A percentile compares a stretch with the other conserved stretches of the same genome.
Evolutionary conservation across 2,888 invertebrate genomes (phyloP).

Genomic region (Petrolisthes cinctipes): DNA sequence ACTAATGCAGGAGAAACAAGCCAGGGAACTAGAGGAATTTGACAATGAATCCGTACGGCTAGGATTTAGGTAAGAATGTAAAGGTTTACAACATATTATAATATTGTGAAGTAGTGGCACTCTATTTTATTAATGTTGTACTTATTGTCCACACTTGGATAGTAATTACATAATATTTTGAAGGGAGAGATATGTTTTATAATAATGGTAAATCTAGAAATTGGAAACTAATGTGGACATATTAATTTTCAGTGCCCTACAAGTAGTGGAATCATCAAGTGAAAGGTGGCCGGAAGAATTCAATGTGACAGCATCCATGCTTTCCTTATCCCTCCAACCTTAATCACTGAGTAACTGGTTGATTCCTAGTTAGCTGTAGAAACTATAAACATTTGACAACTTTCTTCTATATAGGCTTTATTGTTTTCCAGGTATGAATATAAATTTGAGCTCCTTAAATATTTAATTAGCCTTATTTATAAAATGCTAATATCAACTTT

Average conservation of each 20-base stretch:
- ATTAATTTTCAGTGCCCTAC: slow-evolving; percentile 49
- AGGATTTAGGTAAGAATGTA: slow-evolving; percentile 76
- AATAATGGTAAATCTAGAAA: no score
- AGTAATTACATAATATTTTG: no score
- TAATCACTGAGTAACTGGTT: slow-evolving; percentile 60
- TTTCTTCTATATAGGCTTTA: slow-evolving; percentile 53
- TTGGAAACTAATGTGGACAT: no score
- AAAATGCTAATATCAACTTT: slow-evolving; percentile 50
- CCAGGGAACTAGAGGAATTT: slow-evolving; percentile 90
- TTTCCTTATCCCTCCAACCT: slow-evolving; percentile 63
- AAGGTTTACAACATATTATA: neutral
- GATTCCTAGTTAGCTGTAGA: slow-evolving; percentile 57
- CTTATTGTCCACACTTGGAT: no score
- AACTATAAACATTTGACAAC: slow-evolving; percentile 53
- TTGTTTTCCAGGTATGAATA: slow-evolving; percentile 55
- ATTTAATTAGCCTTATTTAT: slow-evolving; percentile 61
- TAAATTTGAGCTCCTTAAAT: slow-evolving; percentile 55
- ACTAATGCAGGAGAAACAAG: slow-evolving; percentile 89
- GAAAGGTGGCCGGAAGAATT: slow-evolving; percentile 65
- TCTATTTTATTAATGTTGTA: neutral
- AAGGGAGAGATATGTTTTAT: no score
- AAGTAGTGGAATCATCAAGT: slow-evolving; percentile 60
- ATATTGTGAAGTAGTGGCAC: neutral
- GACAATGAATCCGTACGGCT: slow-evolving; percentile 93
- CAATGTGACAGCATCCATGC: slow-evolving; percentile 61